Conservation (phyloP, 1,140 invertebrate species). For the Wasmannia auropunctata region DNA sequence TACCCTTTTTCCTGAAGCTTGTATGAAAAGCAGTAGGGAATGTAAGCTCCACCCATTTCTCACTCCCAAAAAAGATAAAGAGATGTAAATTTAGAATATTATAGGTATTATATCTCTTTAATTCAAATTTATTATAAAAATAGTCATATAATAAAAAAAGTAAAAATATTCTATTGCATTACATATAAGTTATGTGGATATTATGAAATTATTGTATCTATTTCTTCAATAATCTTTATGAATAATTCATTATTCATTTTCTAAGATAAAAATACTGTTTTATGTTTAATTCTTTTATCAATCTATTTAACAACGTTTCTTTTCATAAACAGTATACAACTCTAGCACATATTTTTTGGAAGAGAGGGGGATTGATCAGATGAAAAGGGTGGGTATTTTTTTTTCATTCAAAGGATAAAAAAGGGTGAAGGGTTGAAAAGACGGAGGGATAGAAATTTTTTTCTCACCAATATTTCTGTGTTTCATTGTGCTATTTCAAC, state of each 20-base stretch:
- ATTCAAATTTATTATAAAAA: conserved; percentile 3
- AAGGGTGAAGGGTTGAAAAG: background rate
- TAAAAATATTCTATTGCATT: background rate
- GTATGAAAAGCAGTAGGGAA: conserved; percentile 80
- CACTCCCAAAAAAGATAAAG: conserved; percentile 15
- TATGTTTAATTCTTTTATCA: background rate
- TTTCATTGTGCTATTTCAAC: background rate
- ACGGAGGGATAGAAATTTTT: conserved; percentile 17
- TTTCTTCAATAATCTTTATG: background rate
- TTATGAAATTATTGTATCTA: background rate
- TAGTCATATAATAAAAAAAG: background rate
- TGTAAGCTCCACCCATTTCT: conserved; percentile 78
- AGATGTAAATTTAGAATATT: background rate
- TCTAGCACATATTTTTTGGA: background rate
- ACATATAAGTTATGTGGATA: background rate
- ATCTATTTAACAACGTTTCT: background rate
- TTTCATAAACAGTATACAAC: background rate
- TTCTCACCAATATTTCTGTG: background rate
- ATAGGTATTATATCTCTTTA: background rate
- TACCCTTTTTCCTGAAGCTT: conserved; percentile 69
- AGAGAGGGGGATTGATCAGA: background rate
- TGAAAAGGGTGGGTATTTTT: conserved; percentile 62
- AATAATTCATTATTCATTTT: conserved; percentile 20
- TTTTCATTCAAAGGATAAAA: background rate
- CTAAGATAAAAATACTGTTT: background rate